Conservation (phyloP, 2,797 vertebrate genomes). For the Takifugu ocellatus region DNA sequence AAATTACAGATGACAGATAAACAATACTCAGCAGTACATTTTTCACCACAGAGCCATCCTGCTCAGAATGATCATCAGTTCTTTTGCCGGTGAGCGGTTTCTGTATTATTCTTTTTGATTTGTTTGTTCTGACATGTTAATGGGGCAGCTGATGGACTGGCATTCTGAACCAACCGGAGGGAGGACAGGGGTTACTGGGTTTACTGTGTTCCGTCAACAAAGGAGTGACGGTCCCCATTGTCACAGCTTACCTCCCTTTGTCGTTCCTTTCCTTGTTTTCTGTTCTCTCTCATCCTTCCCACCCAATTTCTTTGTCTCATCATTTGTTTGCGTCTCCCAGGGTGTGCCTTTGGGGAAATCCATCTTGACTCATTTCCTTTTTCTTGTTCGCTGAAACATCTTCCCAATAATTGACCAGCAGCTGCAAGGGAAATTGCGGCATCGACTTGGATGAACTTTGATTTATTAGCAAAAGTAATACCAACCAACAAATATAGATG, state of each 20-base stretch:
- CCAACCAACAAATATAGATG: constrained; percentile 30
- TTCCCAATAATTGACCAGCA: constrained; percentile 44
- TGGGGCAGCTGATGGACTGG: constrained; percentile 71
- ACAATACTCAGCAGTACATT: constrained; percentile 61
- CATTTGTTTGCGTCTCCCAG: constrained; percentile 37
- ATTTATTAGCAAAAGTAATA: constrained; percentile 35
- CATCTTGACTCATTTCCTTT: constrained; percentile 43
- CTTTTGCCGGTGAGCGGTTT: constrained; percentile 28
- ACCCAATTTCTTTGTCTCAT: constrained; percentile 32
- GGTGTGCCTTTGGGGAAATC: constrained; percentile 42
- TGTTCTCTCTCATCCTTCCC: constrained; percentile 34
- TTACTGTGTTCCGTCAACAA: constrained; percentile 63
- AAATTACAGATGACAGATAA: constrained; percentile 62
- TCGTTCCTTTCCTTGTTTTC: constrained; percentile 18
- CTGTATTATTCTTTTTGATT: constrained; percentile 44
- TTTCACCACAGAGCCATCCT: constrained; percentile 43
- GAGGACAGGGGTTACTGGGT: constrained; percentile 44
- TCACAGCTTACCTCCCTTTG: constrained; percentile 54
- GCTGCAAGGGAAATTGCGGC: constrained; percentile 44
- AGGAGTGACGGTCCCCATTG: constrained; percentile 47
- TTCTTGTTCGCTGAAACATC: constrained; percentile 39
- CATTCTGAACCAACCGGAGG: constrained; percentile 54
- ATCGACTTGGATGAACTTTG: constrained; percentile 48
- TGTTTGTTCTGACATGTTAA: constrained; percentile 73
- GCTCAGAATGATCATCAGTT: constrained; percentile 39